Evolutionary conservation across 2,888 invertebrate species (phyloP).

Genomic region (Ectobius pallidus): DNA sequence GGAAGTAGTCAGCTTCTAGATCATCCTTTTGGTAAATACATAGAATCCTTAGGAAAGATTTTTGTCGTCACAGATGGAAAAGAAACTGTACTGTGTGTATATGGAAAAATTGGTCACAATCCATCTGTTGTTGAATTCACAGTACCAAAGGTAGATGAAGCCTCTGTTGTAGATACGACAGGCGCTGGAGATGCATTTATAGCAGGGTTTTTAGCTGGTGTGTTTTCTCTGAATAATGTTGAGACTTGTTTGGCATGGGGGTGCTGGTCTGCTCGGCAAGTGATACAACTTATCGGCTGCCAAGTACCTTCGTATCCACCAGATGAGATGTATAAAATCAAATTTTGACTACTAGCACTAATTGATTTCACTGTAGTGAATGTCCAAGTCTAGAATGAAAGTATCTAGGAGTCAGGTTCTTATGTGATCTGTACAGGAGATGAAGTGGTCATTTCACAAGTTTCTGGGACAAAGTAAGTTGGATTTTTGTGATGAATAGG

Average conservation of each 20-base stretch:
- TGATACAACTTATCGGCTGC: slow-evolving; percentile 60
- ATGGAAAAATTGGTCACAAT: slow-evolving; percentile 42
- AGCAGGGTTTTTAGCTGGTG: slow-evolving; percentile 62
- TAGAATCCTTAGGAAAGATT: slow-evolving; percentile 47
- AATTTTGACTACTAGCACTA: not conserved
- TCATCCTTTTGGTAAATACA: not conserved
- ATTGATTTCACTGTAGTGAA: no score
- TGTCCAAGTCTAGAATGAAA: no score
- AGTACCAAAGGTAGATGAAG: slow-evolving; percentile 54
- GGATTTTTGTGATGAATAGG: no score
- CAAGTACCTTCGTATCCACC: slow-evolving; percentile 52
- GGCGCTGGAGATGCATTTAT: slow-evolving; percentile 67
- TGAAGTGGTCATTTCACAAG: no score
- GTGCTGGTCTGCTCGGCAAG: slow-evolving; percentile 55
- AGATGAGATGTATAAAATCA: not conserved
- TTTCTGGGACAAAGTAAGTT: no score
- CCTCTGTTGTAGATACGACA: slow-evolving; percentile 61
- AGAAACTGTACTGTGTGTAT: slow-evolving; percentile 59
- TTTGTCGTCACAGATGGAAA: slow-evolving; percentile 69
- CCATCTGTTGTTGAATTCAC: slow-evolving; percentile 45
- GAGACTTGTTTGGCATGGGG: slow-evolving; percentile 57
- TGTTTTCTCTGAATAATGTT: slow-evolving; percentile 54
- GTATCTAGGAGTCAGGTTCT: no score
- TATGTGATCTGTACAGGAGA: no score
- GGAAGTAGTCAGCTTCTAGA: not conserved